These are phyloP conservation scores for Cydia fagiglandana DNA, from an alignment of 1,140 invertebrate genomes.

Conservation along the genomic window DNA sequence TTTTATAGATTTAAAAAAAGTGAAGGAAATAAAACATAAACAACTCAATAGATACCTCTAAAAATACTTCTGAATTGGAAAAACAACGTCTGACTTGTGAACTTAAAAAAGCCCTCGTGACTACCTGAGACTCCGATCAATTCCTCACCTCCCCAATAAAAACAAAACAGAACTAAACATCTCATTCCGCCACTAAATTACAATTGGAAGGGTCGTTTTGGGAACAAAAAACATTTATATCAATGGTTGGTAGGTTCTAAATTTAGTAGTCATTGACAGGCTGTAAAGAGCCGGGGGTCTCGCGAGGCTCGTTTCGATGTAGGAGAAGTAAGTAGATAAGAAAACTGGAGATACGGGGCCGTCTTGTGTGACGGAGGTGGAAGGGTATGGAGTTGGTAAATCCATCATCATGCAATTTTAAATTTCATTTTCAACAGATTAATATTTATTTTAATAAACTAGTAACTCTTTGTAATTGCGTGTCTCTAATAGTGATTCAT, in stretches of 20 bases:
- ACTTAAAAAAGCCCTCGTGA: neutral
- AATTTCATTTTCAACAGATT: constrained; percentile 32
- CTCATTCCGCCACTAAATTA: constrained; percentile 68
- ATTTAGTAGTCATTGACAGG: constrained; percentile 78
- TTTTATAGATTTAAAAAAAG: too few species aligned
- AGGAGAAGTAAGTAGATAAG: constrained; percentile 65
- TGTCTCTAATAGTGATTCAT: too few species aligned
- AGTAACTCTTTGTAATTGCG: too few species aligned
- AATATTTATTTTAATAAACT: too few species aligned
- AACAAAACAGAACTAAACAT: constrained; percentile 37
- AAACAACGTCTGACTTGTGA: too few species aligned
- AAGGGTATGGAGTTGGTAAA: constrained; percentile 42
- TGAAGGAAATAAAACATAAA: too few species aligned
- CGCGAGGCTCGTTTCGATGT: constrained; percentile 65
- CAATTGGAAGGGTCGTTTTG: constrained; percentile 75
- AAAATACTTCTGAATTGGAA: too few species aligned
- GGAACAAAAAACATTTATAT: constrained; percentile 79
- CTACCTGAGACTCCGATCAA: constrained; percentile 18
- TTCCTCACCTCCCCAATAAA: constrained; percentile 3
- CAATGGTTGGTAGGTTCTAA: constrained; percentile 75
- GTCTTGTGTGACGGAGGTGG: constrained; percentile 35
- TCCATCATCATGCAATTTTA: constrained; percentile 14
- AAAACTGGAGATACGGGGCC: constrained; percentile 58
- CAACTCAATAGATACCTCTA: too few species aligned
- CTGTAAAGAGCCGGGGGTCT: constrained; percentile 67